Base-by-base conservation (phyloP, 2,113 vertebrate species). In the Scortum barcoo region DNA sequence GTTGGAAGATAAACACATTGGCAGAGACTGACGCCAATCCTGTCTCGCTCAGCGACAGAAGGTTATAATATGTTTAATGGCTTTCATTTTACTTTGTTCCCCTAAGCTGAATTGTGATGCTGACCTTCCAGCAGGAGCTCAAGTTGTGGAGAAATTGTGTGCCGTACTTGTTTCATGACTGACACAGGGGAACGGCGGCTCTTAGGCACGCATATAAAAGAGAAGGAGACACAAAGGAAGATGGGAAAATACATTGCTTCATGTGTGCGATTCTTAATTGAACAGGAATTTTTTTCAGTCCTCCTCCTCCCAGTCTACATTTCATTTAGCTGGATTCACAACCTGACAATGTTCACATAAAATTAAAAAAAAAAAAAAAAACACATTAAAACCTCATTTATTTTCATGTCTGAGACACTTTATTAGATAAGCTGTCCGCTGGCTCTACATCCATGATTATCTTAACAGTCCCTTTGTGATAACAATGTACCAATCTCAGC, bases 1-100 rank as follows among this genome's bases (percentile, higher is more conserved):
- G 24, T 69, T 67, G 67, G 48, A 60, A 61, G 51, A 83, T 65
- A 73, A 87, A 86, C 77, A 80, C 48, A 42, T 6, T 58, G 40
- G 28, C 76, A 78, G 66, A 79, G 48, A 20, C 63, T 51, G 72
- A 68, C 50, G 30, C 46, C 75, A 60, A 17, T 20, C 67, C 62
- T 33, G 61, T 68, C 57, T 56, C 40, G 16, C 69, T 71, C 51
- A 26, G 77, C n/a, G 56, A 66, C 81, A 63, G 38, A 86, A 77
- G 75, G 85, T 84, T 78, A 69, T 44, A 78, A 67, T 76, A 79
- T 68, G 73, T 86, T 90, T 88, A 85, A 88, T 86, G 66, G 58
- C 80, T 85, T 89, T 90, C 76, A 69, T 88, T 86, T 87, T 16
- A 46, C 60, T 75, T 36, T 74, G 72, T 78, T 70, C 28, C 66